Evolutionary conservation across 2,113 vertebrate species (phyloP), one percentile per base, ranked within the genome.

Genomic region (Guaruba guarouba): DNA sequence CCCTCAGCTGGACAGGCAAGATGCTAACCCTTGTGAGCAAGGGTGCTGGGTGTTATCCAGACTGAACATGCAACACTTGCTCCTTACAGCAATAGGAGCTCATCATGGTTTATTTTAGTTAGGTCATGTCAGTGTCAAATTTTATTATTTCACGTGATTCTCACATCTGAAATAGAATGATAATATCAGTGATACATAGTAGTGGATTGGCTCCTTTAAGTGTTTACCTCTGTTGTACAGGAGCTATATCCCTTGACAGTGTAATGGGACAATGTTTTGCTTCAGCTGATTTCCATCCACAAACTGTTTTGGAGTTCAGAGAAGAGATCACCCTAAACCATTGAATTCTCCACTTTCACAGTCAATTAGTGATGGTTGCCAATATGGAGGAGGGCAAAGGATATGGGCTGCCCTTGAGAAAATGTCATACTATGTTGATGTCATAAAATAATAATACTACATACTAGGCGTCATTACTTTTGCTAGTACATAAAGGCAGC

Each of bases 391-490:
- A 97, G 96, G 96, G 89, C 83, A 79, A 84, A 78, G 91, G 86
- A 97, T 86, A 83, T 88, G 94, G 94, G 51, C 76, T 97, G 96
- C 97, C 97, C 97, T 97, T 97, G 96, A 97, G 97, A 97, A 98
- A 97, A 97, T 93, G 88, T 96, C 96, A 93, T 66, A 76, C 91
- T 82, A 55, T 96, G 92, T 92, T 94, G 94, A 95, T 95, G 92
- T 92, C 97, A 94, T 88, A 93, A 96, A 97, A 96, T 90, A 92
- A 86, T 94, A 96, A 88, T 89, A 93, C 81, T 96, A 88, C 93
- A 96, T 81, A 39, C 29, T 88, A 97, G 85, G 92, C 77, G 33
- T 93, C 96, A 97, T 97, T 97, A 92, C 90, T 92, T 96, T 92
- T 8, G 29, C 79, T 63, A 95, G 96, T 90, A 92, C 95, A 97